Percentiles rank a stretch among this genome's conserved stretches.
Evolutionary conservation across 2,888 invertebrate species (phyloP).

Genomic region (Diloba caeruleocephala): DNA sequence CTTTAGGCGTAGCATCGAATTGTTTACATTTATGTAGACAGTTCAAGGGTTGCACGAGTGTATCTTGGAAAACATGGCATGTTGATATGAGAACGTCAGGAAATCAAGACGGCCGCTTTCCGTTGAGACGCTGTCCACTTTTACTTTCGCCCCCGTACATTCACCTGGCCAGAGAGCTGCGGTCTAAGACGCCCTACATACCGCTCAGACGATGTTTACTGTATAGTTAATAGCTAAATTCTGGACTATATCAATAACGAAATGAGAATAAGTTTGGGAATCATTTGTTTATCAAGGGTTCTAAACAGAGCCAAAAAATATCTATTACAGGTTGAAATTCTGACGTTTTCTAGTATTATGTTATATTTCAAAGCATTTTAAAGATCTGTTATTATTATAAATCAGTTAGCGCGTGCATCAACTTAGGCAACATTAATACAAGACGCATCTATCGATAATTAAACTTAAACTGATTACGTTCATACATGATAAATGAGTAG

Average conservation of each 20-base stretch:
- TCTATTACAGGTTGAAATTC: constrained; percentile 2
- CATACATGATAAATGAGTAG: too few relatives aligned
- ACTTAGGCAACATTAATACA: constrained; percentile 3
- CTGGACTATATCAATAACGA: constrained; percentile 24
- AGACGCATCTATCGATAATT: constrained; percentile 2
- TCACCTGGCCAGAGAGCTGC: constrained; percentile 72
- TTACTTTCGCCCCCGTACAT: constrained; percentile 83
- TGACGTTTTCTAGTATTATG: constrained; percentile 5
- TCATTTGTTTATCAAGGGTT: neutral
- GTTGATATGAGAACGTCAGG: constrained; percentile 60
- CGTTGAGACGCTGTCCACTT: constrained; percentile 73
- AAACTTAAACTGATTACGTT: neutral
- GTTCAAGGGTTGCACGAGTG: constrained; percentile 30
- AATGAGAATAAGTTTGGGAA: constrained; percentile 24
- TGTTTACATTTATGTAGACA: constrained; percentile 21
- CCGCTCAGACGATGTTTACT: constrained; percentile 58
- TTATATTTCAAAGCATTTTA: neutral
- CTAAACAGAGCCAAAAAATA: constrained; percentile 4
- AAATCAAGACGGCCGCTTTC: constrained; percentile 70
- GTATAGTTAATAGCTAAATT: constrained; percentile 38
- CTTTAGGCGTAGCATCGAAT: constrained; percentile 6
- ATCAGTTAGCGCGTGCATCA: too few relatives aligned
- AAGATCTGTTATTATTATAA: constrained; percentile 1
- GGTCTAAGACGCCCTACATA: constrained; percentile 71
- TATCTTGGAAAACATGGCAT: constrained; percentile 32